Base-by-base conservation (phyloP, 2,888 invertebrate species). In the Spilarctia lutea region DNA sequence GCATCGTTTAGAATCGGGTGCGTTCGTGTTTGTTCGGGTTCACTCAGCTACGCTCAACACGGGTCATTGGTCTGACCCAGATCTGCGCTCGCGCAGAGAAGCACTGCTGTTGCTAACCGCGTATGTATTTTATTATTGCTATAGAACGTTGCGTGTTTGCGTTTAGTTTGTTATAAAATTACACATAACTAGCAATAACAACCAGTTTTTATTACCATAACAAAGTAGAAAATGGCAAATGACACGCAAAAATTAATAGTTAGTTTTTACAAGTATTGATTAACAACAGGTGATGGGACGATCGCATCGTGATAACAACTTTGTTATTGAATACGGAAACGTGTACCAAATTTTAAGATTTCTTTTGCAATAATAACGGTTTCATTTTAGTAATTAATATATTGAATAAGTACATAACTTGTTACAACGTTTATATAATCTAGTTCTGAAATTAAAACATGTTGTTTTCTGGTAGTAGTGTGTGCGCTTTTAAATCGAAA, bases 1-100 rank as follows among this genome's bases (percentile, higher is more conserved):
- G 67, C 63, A 71, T 73, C 10, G 11, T 18, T 24, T 60, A 70
- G 16, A 33, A 70, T 81, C 76, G 77, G 73, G 75, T 72, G 69
- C 74, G 79, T 79, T 83, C 82, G 80, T 65, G 71, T 27, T n/a
- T 42, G 74, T 65, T 86, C 87, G 88, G 77, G 65, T 73, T 70
- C 60, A 77, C 75, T 88, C 90, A 87, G 83, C 73, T 60, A 71
- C 79, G 75, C 79, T 87, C 85, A 85, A 85, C 83, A 79, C 89
- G 90, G 91, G 90, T 91, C 92, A 90, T 90, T 88, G 91, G 86
- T 86, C 92, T 87, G 92, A 88, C 92, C 92, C 79, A 92, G 89
- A 87, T 92, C 87, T 75, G 83, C 70, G 84, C 85, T 78, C 81
- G 77, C 73, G 86, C 83, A 83, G 83, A 84, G 75, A 76, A 81